Evolutionary conservation across 1,140 invertebrate genomes (phyloP), one percentile per base, ranked within the genome.

Genomic region (Lordiphosa stackelbergi): DNA sequence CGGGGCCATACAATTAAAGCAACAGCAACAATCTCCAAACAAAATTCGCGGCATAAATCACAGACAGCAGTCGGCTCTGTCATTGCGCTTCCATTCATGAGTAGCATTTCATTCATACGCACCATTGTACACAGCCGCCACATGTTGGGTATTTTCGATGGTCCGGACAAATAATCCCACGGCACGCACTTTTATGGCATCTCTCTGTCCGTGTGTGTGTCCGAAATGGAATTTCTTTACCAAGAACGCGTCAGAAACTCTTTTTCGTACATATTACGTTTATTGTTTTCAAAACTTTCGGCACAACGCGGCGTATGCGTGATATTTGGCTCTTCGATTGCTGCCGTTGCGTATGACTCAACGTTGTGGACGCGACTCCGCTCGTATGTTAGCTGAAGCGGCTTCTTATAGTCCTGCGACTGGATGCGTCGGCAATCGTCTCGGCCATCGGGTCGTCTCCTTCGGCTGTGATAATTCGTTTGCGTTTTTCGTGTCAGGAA

Each of bases 21-120:
- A 66, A 62, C 66, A 75, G 70, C 58, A 31, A 31, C 28, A 31
- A 31, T 31, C 28, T 51, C 40, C 58, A 60, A 51, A 68, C 51
- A 53, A 60, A 68, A 70, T 66, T 68, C 75, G 74, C 74, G 74
- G 71, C 75, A 75, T 79, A 79, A 79, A 79, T 79, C 77, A 83
- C 66, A 56, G 54, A 48, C 66, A 49, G 45, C 47, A 37, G 22
- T 42, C 59, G 8, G 16, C 9, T n/a, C 22, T 12, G 19, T n/a
- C 4, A 10, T n/a, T 4, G 46, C 11, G 41, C 36, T n/a, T 7
- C 19, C 56, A 66, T 65, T 66, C 66, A 68, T 74, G 41, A 49
- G 13, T 10, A 51, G 68, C 75, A 79, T 81, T 61, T 61, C 63
- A 70, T 65, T 66, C 63, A 70, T 70, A 70, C 66, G 66, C 63